phyloP scores from a whole-genome alignment of 2,888 invertebrate species.

The Dryobota labecula region DNA sequence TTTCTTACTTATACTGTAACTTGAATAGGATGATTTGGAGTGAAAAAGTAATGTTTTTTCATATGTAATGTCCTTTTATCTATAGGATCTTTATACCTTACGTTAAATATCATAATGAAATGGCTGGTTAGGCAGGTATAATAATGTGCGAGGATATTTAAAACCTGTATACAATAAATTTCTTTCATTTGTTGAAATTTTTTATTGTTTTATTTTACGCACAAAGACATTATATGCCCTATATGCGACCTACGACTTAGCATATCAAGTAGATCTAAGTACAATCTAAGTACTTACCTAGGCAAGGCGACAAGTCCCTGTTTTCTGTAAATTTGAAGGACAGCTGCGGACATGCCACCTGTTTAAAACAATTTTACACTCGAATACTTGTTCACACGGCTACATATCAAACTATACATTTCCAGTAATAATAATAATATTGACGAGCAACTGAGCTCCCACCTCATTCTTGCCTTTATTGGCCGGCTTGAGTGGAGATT shows the following conservation, averaged over 20 bases:
- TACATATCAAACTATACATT: no score
- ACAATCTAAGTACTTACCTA: slow-evolving; percentile 21
- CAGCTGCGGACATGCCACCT: slow-evolving; percentile 1
- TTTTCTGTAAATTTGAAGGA: slow-evolving; percentile 9
- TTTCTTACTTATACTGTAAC: slow-evolving; percentile 83
- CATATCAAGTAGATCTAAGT: slow-evolving; percentile 23
- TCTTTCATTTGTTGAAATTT: slow-evolving; percentile 90
- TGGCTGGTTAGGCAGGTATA: slow-evolving; percentile 89
- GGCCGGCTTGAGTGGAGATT: no score
- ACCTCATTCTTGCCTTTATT: no score
- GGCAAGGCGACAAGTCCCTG: background rate
- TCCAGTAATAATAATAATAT: no score
- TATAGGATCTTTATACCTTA: slow-evolving; percentile 89
- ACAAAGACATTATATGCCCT: background rate
- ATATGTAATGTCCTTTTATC: slow-evolving; percentile 87
- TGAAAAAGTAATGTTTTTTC: slow-evolving; percentile 78
- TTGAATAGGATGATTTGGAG: slow-evolving; percentile 81
- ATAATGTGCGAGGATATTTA: slow-evolving; percentile 89
- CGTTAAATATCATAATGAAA: slow-evolving; percentile 87
- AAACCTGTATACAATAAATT: slow-evolving; percentile 91
- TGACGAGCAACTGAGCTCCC: no score
- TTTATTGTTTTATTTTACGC: slow-evolving; percentile 82
- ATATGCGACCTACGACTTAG: background rate
- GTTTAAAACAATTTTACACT: no score
- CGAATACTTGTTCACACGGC: no score